Evolutionary conservation across 2,888 invertebrate species (phyloP).

Genomic region (Drosophila algonquin): DNA sequence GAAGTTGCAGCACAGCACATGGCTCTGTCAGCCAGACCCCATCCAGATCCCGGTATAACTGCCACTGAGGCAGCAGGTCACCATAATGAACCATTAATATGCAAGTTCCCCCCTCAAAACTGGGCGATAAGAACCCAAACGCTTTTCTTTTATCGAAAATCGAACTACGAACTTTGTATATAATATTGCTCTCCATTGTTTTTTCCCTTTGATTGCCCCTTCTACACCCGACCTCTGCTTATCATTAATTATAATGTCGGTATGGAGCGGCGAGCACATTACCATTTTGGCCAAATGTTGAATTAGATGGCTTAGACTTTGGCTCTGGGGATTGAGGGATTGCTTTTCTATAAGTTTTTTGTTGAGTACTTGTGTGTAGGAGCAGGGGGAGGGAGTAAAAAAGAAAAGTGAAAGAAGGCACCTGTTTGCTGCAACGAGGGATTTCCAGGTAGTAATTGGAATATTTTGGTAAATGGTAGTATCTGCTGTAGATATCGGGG

Average conservation of each 20-base stretch:
- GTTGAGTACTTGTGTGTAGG: not conserved
- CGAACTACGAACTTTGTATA: slow-evolving; percentile 46
- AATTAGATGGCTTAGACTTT: slow-evolving; percentile 51
- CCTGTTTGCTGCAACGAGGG: slow-evolving; percentile 29
- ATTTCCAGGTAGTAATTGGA: too few species aligned
- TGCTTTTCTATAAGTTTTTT: not conserved
- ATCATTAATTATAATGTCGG: slow-evolving; percentile 76
- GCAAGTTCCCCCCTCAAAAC: slow-evolving; percentile 54
- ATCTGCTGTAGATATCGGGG: not conserved
- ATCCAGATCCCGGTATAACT: slow-evolving; percentile 11
- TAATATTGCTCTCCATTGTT: slow-evolving; percentile 27
- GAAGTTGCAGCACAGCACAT: slow-evolving; percentile 9
- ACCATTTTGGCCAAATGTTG: slow-evolving; percentile 65
- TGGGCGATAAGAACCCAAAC: slow-evolving; percentile 54
- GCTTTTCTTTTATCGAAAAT: slow-evolving; percentile 60
- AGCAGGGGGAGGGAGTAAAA: not conserved
- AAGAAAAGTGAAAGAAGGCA: slow-evolving; percentile 28
- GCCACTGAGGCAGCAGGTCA: slow-evolving; percentile 68
- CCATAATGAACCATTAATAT: slow-evolving; percentile 78
- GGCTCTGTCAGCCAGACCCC: slow-evolving; percentile 27
- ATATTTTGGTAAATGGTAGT: not conserved
- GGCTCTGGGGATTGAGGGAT: slow-evolving; percentile 17
- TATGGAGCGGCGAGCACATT: slow-evolving; percentile 60
- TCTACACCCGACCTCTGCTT: slow-evolving; percentile 48
- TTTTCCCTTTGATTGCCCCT: slow-evolving; percentile 59